Conservation (phyloP, 2,113 vertebrate species). For the Semicossyphus pulcher region DNA sequence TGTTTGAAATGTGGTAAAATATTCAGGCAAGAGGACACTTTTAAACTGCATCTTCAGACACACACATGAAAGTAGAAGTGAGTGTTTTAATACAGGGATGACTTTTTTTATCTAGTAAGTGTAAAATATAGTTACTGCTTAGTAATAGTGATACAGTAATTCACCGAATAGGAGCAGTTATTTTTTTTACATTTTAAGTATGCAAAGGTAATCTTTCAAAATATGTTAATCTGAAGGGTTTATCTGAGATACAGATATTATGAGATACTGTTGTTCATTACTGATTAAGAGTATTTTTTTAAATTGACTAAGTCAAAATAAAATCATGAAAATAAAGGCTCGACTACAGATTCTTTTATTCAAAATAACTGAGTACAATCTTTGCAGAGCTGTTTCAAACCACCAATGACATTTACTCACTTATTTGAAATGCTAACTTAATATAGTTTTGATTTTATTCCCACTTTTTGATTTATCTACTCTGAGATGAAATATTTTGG, state of each 20-base stretch:
- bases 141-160: no score
- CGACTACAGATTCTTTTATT: no score
- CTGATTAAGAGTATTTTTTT: not conserved
- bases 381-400: not conserved
- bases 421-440: no score
- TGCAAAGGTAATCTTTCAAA: not conserved
- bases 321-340: not conserved
- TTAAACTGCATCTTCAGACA: slow-evolving; percentile 37
- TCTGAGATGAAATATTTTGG: no score
- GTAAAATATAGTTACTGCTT: not conserved
- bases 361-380: not conserved
- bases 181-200: not conserved
- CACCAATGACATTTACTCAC: no score
- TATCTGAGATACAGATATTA: not conserved
- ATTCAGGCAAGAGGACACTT: slow-evolving; percentile 38
- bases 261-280: not conserved
- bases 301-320: not conserved
- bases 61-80: not conserved
- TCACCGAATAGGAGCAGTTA: no score
- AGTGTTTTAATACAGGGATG: not conserved
- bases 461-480: no score
- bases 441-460: no score
- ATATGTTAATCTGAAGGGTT: not conserved
- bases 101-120: not conserved
- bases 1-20: slow-evolving; percentile 56